Base-by-base conservation (phyloP, 2,113 vertebrate species). In the Oceanites oceanicus region DNA sequence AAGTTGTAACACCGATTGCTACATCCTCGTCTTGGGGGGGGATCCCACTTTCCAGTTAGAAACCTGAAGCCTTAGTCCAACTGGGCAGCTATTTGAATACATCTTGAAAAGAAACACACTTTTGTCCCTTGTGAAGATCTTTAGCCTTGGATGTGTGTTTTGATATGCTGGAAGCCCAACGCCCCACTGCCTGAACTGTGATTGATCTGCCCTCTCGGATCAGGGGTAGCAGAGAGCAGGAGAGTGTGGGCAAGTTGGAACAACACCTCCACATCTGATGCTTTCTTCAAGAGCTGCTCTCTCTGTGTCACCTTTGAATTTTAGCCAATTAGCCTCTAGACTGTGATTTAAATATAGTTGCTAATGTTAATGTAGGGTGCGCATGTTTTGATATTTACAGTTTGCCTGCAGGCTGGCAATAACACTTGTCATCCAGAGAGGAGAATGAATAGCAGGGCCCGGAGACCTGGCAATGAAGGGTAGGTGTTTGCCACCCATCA, bases 281-380 rank as follows among this genome's bases (percentile, higher is more conserved):
- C 62, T 91, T 94, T 86, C 26, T 91, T 92, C 80, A 58, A 88
- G 77, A 72, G 88, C 61, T 95, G 56, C 79, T 96, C 42, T 84
- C 25, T 91, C 81, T 93, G 63, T 93, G 86, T 93, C 92, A 93
- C 68, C 65, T 62, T 86, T 94, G 95, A 94, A 85, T 92, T 83
- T 67, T 40, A 6, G 92, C 82, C 94, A 96, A 42, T 92, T 96
- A 77, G 90, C 82, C 78, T 94, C 78, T 55, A 38, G 72, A 96
- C 40, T 23, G 55, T 29, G 75, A 79, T 86, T 88, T 91, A 81
- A 95, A 92, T 92, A 66, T 42, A 71, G 81, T 90, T 92, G 78
- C 72, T 91, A 23, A 68, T 81, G 52, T 77, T 94, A 49, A 88
- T 32, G 36, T 13, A 68, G 76, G 56, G 80, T 80, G 87, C 15